These are phyloP conservation scores for Leptocoma aspasia DNA, from an alignment of 2,113 vertebrate genomes.

Conservation along the genomic window DNA sequence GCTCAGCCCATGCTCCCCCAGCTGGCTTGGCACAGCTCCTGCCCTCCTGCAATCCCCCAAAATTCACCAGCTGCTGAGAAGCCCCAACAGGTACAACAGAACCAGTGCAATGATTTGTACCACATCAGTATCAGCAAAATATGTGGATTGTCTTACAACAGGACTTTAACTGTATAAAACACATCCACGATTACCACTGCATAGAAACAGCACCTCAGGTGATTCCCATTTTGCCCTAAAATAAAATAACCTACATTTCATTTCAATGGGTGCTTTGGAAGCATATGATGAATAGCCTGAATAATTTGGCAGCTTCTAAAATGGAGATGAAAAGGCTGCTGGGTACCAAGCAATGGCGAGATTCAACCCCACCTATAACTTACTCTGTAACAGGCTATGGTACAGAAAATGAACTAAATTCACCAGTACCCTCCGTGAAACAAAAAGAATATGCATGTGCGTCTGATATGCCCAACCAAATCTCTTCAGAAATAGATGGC, in stretches of 20 bases:
- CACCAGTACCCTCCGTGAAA: not conserved
- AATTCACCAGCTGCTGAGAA: not conserved
- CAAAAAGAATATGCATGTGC: not conserved
- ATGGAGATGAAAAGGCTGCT: not conserved
- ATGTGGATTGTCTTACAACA: not conserved
- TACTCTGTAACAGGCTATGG: not conserved
- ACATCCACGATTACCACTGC: not conserved
- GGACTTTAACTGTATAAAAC: not conserved
- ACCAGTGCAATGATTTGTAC: not conserved
- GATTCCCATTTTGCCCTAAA: conserved; percentile 50
- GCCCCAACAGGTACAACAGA: rapidly evolving
- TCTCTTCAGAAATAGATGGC: not conserved
- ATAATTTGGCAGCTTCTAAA: conserved; percentile 11
- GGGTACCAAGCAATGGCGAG: not conserved
- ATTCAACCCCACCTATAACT: not conserved
- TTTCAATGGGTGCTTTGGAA: conserved; percentile 19
- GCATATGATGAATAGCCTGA: not conserved
- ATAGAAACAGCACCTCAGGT: conserved; percentile 4
- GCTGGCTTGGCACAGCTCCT: not conserved
- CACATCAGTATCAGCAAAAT: not conserved
- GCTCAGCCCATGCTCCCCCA: not conserved
- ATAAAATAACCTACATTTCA: conserved; percentile 60
- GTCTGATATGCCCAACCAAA: not conserved
- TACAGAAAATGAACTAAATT: not conserved
- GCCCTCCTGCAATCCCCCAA: not conserved